Evolutionary conservation across 2,113 vertebrate genomes (phyloP).

Genomic region (Neopipo cinnamomea): DNA sequence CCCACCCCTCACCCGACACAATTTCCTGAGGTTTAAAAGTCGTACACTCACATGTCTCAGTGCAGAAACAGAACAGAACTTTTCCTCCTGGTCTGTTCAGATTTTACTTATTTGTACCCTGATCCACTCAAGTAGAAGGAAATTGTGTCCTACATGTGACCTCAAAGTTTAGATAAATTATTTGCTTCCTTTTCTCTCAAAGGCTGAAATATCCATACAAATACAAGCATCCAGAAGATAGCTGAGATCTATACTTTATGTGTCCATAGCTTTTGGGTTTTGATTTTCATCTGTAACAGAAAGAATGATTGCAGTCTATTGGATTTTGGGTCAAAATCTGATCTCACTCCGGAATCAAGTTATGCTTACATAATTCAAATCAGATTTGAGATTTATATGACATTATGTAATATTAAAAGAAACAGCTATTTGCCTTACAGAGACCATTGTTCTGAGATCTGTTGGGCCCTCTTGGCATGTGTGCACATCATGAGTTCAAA

Average conservation of each 20-base stretch:
- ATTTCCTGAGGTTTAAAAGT: slow-evolving; percentile 52
- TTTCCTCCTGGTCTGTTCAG: neutral
- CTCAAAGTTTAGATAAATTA: neutral
- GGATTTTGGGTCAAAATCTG: neutral
- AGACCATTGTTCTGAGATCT: neutral
- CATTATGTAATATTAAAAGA: neutral
- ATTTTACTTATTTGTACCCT: slow-evolving; percentile 39
- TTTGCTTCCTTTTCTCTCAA: neutral
- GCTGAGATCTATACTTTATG: neutral
- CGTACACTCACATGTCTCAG: neutral
- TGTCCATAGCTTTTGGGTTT: neutral
- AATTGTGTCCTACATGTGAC: slow-evolving; percentile 50
- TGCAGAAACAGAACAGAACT: neutral
- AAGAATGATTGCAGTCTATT: neutral
- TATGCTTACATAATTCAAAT: neutral
- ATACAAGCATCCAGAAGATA: neutral
- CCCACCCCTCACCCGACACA: neutral
- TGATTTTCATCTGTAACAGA: neutral
- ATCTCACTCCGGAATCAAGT: neutral
- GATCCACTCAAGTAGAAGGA: slow-evolving; percentile 30
- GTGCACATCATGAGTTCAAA: neutral
- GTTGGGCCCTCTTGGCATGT: neutral
- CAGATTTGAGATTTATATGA: neutral
- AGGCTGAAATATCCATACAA: neutral
- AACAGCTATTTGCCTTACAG: neutral